Evolutionary conservation across 2,888 invertebrate genomes (phyloP).

Genomic region (Blera fallax): DNA sequence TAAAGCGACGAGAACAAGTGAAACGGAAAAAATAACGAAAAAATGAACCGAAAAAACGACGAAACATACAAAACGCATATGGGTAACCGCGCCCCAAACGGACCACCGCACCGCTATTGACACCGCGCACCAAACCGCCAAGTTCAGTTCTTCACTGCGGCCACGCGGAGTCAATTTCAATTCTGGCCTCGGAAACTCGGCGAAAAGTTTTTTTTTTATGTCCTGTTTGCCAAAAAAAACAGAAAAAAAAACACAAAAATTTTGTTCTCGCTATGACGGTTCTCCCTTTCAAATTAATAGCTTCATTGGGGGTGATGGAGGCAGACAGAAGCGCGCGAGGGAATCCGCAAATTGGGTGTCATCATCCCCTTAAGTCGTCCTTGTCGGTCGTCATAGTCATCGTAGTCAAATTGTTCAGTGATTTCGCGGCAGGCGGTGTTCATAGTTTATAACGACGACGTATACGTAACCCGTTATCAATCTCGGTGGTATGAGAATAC

Average conservation of each 20-base stretch:
- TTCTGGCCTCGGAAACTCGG: constrained; percentile 30
- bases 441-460: constrained; percentile 59
- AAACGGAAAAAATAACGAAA: constrained; percentile 47
- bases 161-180: constrained; percentile 65
- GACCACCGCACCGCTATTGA: constrained; percentile 71
- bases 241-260: constrained; percentile 9
- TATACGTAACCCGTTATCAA: constrained; percentile 30
- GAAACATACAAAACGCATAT: constrained; percentile 63
- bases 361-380: constrained; percentile 71
- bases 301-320: constrained; percentile 10
- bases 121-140: constrained; percentile 62
- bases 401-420: constrained; percentile 70
- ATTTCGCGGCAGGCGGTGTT: constrained; percentile 64
- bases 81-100: constrained; percentile 78
- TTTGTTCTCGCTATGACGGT: constrained; percentile 32
- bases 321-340: constrained; percentile 6
- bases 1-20: constrained; percentile 56
- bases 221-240: constrained; percentile 19
- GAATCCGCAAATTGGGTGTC: constrained; percentile 72
- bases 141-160: constrained; percentile 55
- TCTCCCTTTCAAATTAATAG: constrained; percentile 67
- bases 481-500: neutral
- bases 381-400: constrained; percentile 63
- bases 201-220: constrained; percentile 60
- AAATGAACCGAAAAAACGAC: constrained; percentile 20